Percentiles rank a stretch among this genome's conserved stretches.
phyloP scores from a whole-genome alignment of 2,113 vertebrate genomes.

The Pterocles burchelli region DNA sequence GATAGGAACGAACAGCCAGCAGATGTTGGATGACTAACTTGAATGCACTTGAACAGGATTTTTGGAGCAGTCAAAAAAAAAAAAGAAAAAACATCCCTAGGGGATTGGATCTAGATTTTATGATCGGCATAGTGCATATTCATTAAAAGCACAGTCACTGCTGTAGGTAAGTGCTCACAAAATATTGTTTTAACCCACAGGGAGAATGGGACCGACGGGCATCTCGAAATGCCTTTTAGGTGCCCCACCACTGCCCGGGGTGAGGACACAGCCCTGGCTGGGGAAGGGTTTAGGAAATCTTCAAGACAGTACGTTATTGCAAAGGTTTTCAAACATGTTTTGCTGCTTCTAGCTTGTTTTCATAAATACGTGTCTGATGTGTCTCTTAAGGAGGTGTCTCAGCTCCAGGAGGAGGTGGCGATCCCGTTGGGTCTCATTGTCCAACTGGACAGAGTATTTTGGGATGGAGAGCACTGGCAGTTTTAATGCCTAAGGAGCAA shows the following conservation, averaged over 20 bases:
- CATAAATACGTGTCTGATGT: neutral
- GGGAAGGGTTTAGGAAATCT: neutral
- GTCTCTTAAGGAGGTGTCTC: neutral
- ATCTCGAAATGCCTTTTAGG: neutral
- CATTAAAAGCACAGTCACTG: neutral
- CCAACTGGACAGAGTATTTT: neutral
- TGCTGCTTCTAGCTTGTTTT: neutral
- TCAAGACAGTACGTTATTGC: neutral
- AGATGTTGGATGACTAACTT: neutral
- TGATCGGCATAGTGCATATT: neutral
- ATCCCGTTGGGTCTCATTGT: neutral
- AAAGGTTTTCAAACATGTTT: neutral
- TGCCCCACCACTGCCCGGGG: fast-evolving
- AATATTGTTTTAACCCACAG: neutral
- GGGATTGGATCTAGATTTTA: neutral
- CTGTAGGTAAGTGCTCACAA: neutral
- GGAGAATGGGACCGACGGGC: fast-evolving
- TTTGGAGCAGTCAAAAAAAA: conserved; percentile 4
- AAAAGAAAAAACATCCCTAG: neutral
- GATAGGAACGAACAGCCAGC: neutral
- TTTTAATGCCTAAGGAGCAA: neutral
- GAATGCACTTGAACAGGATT: neutral
- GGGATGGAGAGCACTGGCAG: neutral
- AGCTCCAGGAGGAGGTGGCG: neutral
- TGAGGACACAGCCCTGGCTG: neutral